Base-by-base conservation (phyloP, 92 coral and sea anemone genomes). In the Montipora capitata region DNA sequence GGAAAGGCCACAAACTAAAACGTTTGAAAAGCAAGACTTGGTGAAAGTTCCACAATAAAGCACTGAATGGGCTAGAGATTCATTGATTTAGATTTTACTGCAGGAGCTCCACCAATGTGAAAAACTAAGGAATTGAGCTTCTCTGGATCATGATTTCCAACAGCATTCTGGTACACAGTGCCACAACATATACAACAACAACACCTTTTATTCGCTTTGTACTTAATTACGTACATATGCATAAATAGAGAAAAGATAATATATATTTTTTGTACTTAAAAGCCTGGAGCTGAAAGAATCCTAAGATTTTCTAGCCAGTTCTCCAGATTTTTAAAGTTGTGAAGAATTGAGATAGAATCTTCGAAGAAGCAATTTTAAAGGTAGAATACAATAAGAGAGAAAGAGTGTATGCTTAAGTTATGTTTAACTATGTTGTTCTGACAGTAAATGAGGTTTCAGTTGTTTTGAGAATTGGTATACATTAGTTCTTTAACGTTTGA, bases 41-140 rank as follows among this genome's bases (percentile, higher is more conserved):
- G 41, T 20, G 91, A 86, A 7, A 87, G 72, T 51, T 87, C 86
- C 4, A 70, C 85, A 45, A 86, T 17, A 62, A 87, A 79, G 44
- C 91, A 67, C 79, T 87, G 86, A 17, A 87, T 79, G 7, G 91
- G 91, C 91, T 86, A 87, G 41, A 87, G 71, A 70, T 56, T 67
- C 77, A 79, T 44, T 5, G 54, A 18, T 18, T 79, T 79, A 0
- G 86, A 87, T 48, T 79, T 78, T 4, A 87, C 78, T 0, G 86
- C 86, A 2, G 91, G 80, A 9, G 91, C 87, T 2, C 89, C 89
- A 77, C 77, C 89, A 5, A 76, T 77, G 17, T 85, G 89, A 10
- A 10, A 85, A 7, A 43, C 41, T 11, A 87, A 7, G 4, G 86
- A 78, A 2, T 79, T 78, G 2, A 84, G 64, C 80, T 72, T 82